Percentiles rank a stretch among this genome's conserved stretches.
Evolutionary conservation across 2,113 vertebrate genomes (phyloP).

Genomic region (Rynchops niger): DNA sequence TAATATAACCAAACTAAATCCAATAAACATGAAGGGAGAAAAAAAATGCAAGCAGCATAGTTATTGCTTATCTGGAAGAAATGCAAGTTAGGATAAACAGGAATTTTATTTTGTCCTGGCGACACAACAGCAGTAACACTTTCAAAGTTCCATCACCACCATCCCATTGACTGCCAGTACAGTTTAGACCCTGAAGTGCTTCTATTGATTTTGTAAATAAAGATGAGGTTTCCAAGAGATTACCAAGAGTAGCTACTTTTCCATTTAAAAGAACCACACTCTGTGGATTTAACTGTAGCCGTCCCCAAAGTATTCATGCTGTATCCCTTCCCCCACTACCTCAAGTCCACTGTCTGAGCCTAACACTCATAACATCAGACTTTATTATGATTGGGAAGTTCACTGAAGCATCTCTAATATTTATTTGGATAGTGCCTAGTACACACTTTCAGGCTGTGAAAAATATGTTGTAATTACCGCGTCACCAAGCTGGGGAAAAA

Average conservation of each 20-base stretch:
- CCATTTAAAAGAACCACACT: background rate
- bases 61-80: constrained; percentile 24
- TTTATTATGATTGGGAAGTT: background rate
- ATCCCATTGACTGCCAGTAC: background rate
- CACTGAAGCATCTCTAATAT: background rate
- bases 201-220: constrained; percentile 16
- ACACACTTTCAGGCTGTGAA: background rate
- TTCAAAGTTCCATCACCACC: background rate
- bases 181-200: background rate
- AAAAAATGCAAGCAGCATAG: background rate
- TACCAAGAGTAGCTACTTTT: background rate
- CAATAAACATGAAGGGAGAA: background rate
- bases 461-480: background rate
- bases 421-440: background rate
- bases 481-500: background rate
- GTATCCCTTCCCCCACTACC: background rate
- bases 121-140: background rate
- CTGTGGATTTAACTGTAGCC: background rate
- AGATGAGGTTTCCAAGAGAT: background rate
- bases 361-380: fast-evolving
- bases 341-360: fast-evolving
- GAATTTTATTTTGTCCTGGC: background rate
- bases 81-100: background rate
- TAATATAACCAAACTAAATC: constrained; percentile 34
- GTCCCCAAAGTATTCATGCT: background rate